A percentile compares a stretch with the other conserved stretches of the same genome.
These are phyloP conservation scores for Gymnoscelis rufifasciata DNA, from an alignment of 2,888 invertebrate species.

Conservation along the genomic window DNA sequence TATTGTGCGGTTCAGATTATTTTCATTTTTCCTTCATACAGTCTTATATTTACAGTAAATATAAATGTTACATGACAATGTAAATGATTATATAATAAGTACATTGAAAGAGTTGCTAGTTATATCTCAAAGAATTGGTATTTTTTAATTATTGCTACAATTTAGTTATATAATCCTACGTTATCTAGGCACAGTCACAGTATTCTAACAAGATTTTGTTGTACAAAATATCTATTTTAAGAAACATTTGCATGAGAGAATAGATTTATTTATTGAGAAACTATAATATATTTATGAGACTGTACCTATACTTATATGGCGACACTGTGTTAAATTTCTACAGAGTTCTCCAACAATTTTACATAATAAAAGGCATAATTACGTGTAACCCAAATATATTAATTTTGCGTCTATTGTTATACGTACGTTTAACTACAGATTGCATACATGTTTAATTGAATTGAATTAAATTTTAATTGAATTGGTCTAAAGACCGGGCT, in stretches of 20 bases:
- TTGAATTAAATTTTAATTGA: no score
- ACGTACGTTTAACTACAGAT: no score
- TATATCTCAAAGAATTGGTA: not conserved
- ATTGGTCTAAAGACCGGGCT: no score
- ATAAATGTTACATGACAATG: constrained; percentile 1
- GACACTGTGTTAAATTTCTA: no score
- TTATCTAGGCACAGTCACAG: constrained; percentile 1
- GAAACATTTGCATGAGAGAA: not conserved
- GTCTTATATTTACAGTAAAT: constrained; percentile 53
- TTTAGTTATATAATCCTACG: not conserved
- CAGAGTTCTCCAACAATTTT: not conserved
- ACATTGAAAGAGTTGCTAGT: not conserved
- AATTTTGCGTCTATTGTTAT: no score
- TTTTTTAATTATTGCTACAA: not conserved
- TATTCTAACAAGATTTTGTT: not conserved
- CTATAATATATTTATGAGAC: not conserved
- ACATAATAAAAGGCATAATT: no score
- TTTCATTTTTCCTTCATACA: constrained; percentile 52
- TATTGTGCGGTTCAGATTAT: constrained; percentile 63
- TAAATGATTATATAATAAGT: not conserved
- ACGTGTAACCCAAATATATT: no score
- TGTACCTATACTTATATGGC: not conserved
- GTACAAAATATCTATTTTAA: not conserved
- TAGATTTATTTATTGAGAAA: no score
- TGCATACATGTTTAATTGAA: no score